Base-by-base conservation (phyloP, 2,888 invertebrate genomes). In the Drosophila robusta region DNA sequence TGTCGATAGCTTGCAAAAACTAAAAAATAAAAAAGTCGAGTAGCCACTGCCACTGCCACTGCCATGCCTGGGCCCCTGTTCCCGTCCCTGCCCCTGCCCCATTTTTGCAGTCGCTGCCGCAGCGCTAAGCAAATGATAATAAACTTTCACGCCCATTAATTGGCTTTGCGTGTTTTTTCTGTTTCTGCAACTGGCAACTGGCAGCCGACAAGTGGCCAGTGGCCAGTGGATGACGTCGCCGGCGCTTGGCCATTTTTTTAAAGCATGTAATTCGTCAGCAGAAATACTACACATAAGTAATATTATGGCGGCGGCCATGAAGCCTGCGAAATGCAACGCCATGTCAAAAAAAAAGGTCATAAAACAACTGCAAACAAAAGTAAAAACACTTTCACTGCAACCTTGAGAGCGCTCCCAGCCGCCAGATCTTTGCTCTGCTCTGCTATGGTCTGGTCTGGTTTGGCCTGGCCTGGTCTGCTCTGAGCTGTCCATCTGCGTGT, bases 331-430 rank as follows among this genome's bases (percentile, higher is more conserved):
- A 70, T 89, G 89, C 89, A 61, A 51, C 44, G 47, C 29, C 36
- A 57, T 49, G 46, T 18, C 47, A 58, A 18, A 51, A 49, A 68
- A 72, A 75, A 78, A 80, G 78, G 57, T 77, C 77, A 77, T 70
- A 87, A 84, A 75, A 71, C 61, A 63, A 44, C 56, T 42, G 58
- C 57, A 81, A 82, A 80, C 73, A 86, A 80, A 88, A 81, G 79
- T 79, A 81, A 89, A 85, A 87, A 89, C 89, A 89, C 85, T 85
- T 85, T 85, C 85, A 89, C 85, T 89, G 89, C 89, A 89, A 85
- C 85, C 85, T 85, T 85, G 85, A 89, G 77, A 70, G 36, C 24
- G 57, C 38, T 38, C 34, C 46, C 55, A 62, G 42, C 14, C 4
- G n/a, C 16, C 65, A 50, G 22, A 29, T 50, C 34, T 39, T 12